These are phyloP conservation scores for Drosophila insularis DNA, from an alignment of 1,140 invertebrate genomes.

Conservation along the genomic window DNA sequence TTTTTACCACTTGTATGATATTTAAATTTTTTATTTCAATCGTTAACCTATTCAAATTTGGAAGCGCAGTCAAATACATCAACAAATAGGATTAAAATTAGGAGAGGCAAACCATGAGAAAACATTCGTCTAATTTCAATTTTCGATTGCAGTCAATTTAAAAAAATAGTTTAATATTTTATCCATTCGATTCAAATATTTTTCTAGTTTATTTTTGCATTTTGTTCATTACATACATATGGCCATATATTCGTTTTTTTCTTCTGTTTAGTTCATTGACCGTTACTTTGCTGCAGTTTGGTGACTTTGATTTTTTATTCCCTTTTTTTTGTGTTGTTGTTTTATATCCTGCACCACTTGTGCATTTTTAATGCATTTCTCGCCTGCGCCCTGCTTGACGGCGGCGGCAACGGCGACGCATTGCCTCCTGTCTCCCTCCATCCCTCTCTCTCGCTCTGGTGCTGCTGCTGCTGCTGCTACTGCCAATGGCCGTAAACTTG, in stretches of 20 bases:
- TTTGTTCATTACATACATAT: too few species aligned
- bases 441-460: not conserved
- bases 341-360: constrained; percentile 57
- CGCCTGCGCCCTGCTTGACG: constrained; percentile 13
- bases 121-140: too few species aligned
- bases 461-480: not conserved
- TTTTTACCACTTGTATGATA: too few species aligned
- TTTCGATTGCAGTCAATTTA: too few species aligned
- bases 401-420: not conserved
- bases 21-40: too few species aligned
- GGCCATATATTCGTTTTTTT: not conserved
- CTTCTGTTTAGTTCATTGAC: constrained; percentile 60
- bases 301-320: constrained; percentile 65
- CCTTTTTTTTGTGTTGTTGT: constrained; percentile 21
- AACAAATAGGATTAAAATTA: too few species aligned
- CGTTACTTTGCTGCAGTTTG: constrained; percentile 56
- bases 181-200: too few species aligned
- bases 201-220: not conserved
- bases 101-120: too few species aligned
- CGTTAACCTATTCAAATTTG: too few species aligned
- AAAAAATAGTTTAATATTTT: too few species aligned
- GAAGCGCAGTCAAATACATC: too few species aligned
- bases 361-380: constrained; percentile 70
- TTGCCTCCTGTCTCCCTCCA: not conserved
- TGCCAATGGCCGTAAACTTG: constrained; percentile 68